These are phyloP conservation scores for Spongia lamella DNA, from an alignment of 37 sponge, comb jelly and placozoan species.

Conservation along the genomic window DNA sequence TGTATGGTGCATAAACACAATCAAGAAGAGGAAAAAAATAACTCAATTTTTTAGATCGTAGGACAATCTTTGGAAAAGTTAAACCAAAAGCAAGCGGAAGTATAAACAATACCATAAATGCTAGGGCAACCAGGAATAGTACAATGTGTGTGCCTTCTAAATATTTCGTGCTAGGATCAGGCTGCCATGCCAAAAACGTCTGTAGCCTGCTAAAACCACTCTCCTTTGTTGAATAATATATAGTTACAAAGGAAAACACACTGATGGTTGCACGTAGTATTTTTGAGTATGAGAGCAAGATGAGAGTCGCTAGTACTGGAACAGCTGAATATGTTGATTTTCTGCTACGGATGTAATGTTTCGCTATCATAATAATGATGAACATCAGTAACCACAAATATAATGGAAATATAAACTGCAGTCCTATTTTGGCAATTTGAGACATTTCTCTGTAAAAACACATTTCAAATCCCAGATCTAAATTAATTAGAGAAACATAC, in stretches of 20 bases:
- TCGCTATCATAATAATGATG: too few relatives aligned
- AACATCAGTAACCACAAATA: too few relatives aligned
- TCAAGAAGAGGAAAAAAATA: conserved; percentile 32
- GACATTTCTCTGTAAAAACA: too few relatives aligned
- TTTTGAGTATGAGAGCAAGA: conserved; percentile 51
- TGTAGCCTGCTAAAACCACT: neutral
- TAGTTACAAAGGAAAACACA: conserved; percentile 9
- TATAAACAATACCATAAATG: conserved; percentile 7
- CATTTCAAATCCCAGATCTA: too few relatives aligned
- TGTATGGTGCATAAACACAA: conserved; percentile 37
- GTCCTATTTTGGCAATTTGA: too few relatives aligned
- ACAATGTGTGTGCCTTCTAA: conserved; percentile 3
- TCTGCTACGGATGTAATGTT: too few relatives aligned
- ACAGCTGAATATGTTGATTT: neutral
- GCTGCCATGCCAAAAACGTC: conserved; percentile 33
- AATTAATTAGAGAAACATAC: too few relatives aligned
- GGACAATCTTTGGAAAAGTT: conserved; percentile 10
- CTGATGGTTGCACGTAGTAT: conserved; percentile 30
- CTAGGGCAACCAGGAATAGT: conserved; percentile 13
- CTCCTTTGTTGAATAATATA: neutral
- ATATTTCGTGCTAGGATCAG: conserved; percentile 26
- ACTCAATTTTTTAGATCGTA: neutral
- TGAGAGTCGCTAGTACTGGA: conserved; percentile 41
- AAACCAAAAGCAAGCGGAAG: conserved; percentile 15
- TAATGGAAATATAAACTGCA: too few relatives aligned